Evolutionary conservation across 2,797 vertebrate genomes (phyloP).

Genomic region (Meriones psammophilus): DNA sequence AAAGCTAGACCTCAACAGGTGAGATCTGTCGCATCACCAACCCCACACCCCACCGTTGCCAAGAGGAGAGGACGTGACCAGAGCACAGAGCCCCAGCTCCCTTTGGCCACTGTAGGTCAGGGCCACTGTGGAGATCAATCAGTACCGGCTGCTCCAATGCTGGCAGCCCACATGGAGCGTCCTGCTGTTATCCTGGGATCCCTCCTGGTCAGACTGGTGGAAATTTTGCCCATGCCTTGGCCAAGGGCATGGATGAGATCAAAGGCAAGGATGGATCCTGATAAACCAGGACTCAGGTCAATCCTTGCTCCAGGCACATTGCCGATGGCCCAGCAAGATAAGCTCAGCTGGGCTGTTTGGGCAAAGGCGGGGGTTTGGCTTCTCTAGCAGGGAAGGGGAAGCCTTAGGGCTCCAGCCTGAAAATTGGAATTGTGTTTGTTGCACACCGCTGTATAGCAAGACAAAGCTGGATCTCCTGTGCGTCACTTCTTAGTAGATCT

Average conservation of each 20-base stretch:
- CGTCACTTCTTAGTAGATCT: background rate
- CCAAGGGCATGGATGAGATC: background rate
- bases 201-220: background rate
- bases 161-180: rapidly evolving
- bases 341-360: rapidly evolving
- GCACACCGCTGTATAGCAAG: no score
- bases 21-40: background rate
- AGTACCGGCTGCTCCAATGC: rapidly evolving
- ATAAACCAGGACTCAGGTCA: background rate
- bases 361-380: background rate
- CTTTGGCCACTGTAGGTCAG: background rate
- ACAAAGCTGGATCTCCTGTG: background rate
- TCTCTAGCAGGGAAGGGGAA: background rate
- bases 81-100: rapidly evolving
- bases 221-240: background rate
- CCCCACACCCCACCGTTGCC: rapidly evolving
- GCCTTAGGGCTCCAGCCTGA: background rate
- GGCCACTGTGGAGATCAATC: background rate
- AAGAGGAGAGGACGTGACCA: background rate
- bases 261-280: background rate
- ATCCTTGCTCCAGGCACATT: no score
- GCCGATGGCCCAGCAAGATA: background rate
- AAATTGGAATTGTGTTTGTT: background rate
- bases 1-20: background rate
- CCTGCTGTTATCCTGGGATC: background rate